Percentiles rank a stretch among this genome's conserved stretches.
Evolutionary conservation across 2,888 invertebrate genomes (phyloP).

Genomic region (Cephalotes varians): DNA sequence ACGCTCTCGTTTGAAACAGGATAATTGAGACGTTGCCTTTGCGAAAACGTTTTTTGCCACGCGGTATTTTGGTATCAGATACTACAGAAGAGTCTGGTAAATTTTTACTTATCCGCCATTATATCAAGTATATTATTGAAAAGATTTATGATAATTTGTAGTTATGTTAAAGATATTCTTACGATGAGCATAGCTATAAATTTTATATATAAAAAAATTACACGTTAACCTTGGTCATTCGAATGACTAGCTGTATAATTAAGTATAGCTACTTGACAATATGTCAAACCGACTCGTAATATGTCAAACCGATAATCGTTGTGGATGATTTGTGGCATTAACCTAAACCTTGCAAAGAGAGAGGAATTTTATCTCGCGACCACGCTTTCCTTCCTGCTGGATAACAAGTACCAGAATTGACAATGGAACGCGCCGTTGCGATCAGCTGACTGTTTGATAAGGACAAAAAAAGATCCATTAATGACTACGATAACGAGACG

Average conservation of each 20-base stretch:
- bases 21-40: slow-evolving; percentile 58
- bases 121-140: background rate
- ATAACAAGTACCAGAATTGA: slow-evolving; percentile 71
- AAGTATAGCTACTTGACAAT: background rate
- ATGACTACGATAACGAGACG: slow-evolving; percentile 56
- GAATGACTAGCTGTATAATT: background rate
- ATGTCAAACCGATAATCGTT: background rate
- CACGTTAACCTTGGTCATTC: background rate
- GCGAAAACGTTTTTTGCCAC: slow-evolving; percentile 8
- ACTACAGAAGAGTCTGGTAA: background rate
- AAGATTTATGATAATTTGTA: background rate
- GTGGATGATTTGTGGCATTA: slow-evolving; percentile 61
- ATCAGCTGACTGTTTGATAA: slow-evolving; percentile 74
- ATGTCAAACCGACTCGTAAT: background rate
- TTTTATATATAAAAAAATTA: background rate
- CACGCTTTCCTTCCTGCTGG: slow-evolving; percentile 74
- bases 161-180: background rate
- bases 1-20: slow-evolving; percentile 14
- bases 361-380: slow-evolving; percentile 73
- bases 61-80: background rate
- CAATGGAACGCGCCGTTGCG: slow-evolving; percentile 69
- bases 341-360: slow-evolving; percentile 77
- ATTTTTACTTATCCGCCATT: background rate
- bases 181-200: background rate
- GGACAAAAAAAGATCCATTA: slow-evolving; percentile 48